Base-by-base conservation (phyloP, 2,113 vertebrate species). In the Sebastes fasciatus region DNA sequence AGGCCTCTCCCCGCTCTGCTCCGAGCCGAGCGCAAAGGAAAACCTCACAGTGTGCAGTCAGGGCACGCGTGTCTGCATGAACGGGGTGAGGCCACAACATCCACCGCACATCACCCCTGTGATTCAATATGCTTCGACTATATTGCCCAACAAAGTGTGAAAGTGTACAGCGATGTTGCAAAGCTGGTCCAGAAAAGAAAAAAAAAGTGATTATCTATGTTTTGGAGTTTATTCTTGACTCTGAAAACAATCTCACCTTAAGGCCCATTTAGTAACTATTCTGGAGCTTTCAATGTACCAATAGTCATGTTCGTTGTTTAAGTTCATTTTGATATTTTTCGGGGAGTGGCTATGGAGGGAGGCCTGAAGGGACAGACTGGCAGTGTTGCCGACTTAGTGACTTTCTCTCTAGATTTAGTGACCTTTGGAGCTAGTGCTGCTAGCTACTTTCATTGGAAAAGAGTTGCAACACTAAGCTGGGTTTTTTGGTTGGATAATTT, bases 11-110 rank as follows among this genome's bases (percentile, higher is more conserved):
- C 75, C 96, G 0, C 0, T 58, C 68, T 97, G 96, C 64, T 93
- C 95, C 0, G 10, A 77, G 8, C 92, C 95, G 0, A 21, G 40
- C 0, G 69, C 93, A 68, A 97, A 96, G 86, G 92, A 94, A 49
- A 94, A 96, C 89, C 88, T 95, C 80, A 96, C 94, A 0, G 17
- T 91, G 70, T 97, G 96, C 87, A 93, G 92, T 52, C 58, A 88
- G 58, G 94, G 91, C 34, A 95, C 95, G 0, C 94, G 93, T 0
- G 92, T 97, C 71, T 97, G 96, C 63, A 45, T 95, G 60, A 94
- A 92, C 1, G 96, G 96, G 95, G 96, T 97, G 87, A 91, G 95
- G 80, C 57, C 3, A 4, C 23, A 26, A 8, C 63, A 61, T 55
- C 26, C 26, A 26, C 26, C 26, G 26, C 64, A 48, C 66, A 42